Percentiles rank a stretch among this genome's conserved stretches.
phyloP scores from a whole-genome alignment of 2,888 invertebrate species.

The Calliphora vomitoria region DNA sequence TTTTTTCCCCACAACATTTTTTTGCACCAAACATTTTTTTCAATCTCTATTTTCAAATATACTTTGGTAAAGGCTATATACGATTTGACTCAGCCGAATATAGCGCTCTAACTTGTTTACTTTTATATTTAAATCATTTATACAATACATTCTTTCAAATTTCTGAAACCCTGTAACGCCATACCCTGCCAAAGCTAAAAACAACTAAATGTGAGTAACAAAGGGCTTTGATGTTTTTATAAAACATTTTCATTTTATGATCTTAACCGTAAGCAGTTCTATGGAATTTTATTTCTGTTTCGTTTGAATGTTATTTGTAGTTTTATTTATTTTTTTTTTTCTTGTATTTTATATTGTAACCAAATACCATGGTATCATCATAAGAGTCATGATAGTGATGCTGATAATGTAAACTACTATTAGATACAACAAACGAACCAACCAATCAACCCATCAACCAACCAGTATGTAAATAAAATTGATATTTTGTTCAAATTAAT shows the following conservation, averaged over 20 bases:
- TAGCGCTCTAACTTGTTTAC: no score
- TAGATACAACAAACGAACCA: constrained; percentile 2
- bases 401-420: constrained; percentile 33
- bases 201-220: constrained; percentile 5
- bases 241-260: constrained; percentile 16
- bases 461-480: constrained; percentile 55
- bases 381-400: constrained; percentile 7
- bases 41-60: no score
- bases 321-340: neutral
- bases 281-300: constrained; percentile 29
- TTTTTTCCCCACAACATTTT: no score
- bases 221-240: neutral
- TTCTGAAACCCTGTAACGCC: neutral
- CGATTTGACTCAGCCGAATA: no score
- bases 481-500: constrained; percentile 61
- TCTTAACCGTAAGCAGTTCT: constrained; percentile 25
- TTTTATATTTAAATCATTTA: no score
- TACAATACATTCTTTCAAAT: neutral
- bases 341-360: neutral
- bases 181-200: neutral
- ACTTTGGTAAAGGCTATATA: no score
- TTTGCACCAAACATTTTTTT: no score
- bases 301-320: neutral
- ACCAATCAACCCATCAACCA: neutral
- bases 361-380: constrained; percentile 13